A percentile compares a stretch with the other conserved stretches of the same genome.
Conservation (phyloP, 1,140 invertebrate species). For the Ips nitidus region DNA sequence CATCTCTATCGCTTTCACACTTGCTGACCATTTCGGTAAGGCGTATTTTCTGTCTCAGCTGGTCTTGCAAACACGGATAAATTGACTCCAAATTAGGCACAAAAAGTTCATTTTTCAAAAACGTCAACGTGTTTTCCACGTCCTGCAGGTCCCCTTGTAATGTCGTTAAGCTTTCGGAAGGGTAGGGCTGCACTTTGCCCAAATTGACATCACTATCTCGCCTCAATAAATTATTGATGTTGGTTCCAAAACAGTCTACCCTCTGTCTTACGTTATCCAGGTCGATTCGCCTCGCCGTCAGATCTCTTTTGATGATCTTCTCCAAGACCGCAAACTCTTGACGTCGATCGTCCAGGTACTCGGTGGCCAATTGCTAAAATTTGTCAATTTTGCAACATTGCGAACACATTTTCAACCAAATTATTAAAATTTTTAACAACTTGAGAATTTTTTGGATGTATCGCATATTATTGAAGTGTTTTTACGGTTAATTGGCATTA, state of each 20-base stretch:
- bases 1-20: slow-evolving; percentile 56
- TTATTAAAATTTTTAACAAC: too few species aligned
- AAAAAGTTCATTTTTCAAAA: slow-evolving; percentile 54
- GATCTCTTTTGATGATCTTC: slow-evolving; percentile 59
- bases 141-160: slow-evolving; percentile 55
- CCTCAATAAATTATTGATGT: slow-evolving; percentile 59
- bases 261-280: slow-evolving; percentile 56
- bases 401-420: too few species aligned
- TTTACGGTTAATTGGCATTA: too few species aligned
- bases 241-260: slow-evolving; percentile 59
- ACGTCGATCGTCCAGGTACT: slow-evolving; percentile 63
- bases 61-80: slow-evolving; percentile 59
- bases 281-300: slow-evolving; percentile 60
- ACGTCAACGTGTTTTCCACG: slow-evolving; percentile 57
- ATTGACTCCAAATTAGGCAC: slow-evolving; percentile 55
- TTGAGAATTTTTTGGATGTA: too few species aligned
- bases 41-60: slow-evolving; percentile 56
- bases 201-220: slow-evolving; percentile 57
- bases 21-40: slow-evolving; percentile 55
- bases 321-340: slow-evolving; percentile 60
- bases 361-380: slow-evolving; percentile 53
- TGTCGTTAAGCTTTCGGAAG: slow-evolving; percentile 50
- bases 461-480: too few species aligned
- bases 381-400: too few species aligned
- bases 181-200: slow-evolving; percentile 40